phyloP scores from a whole-genome alignment of 2,888 invertebrate genomes.

The Allolobophora icterica region DNA sequence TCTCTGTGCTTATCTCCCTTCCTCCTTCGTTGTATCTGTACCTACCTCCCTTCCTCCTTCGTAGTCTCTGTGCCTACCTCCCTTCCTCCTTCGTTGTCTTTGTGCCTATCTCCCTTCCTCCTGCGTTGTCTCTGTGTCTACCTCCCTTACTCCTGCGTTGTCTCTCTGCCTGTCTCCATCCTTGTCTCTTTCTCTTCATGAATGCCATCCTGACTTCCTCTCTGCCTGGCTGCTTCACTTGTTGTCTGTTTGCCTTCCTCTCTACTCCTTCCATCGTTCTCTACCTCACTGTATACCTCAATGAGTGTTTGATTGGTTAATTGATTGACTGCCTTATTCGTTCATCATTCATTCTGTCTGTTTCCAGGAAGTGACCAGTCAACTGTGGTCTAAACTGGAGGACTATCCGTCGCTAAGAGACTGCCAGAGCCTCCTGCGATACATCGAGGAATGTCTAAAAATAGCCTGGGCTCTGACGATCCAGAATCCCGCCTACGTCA shows the following conservation, averaged over 20 bases:
- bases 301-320: too few species aligned
- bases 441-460: slow-evolving; percentile 81
- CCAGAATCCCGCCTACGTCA: slow-evolving; percentile 66
- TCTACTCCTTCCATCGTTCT: background rate
- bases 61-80: too few species aligned
- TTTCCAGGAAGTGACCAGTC: slow-evolving; percentile 70
- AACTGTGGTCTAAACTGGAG: slow-evolving; percentile 86
- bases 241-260: background rate
- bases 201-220: background rate
- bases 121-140: too few species aligned
- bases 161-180: background rate
- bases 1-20: too few species aligned
- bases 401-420: slow-evolving; percentile 88
- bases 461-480: slow-evolving; percentile 85
- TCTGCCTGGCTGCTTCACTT: background rate
- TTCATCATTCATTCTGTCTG: background rate
- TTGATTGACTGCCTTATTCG: background rate
- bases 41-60: too few species aligned
- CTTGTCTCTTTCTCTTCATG: background rate
- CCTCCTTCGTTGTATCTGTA: too few species aligned
- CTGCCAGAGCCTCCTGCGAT: slow-evolving; percentile 77
- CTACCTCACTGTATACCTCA: background rate
- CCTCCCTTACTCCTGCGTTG: too few species aligned
- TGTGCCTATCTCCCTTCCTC: background rate
- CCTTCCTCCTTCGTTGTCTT: too few species aligned